Evolutionary conservation across 2,113 vertebrate genomes (phyloP), one percentile per base, ranked within the genome.

Genomic region (Emberiza fucata): DNA sequence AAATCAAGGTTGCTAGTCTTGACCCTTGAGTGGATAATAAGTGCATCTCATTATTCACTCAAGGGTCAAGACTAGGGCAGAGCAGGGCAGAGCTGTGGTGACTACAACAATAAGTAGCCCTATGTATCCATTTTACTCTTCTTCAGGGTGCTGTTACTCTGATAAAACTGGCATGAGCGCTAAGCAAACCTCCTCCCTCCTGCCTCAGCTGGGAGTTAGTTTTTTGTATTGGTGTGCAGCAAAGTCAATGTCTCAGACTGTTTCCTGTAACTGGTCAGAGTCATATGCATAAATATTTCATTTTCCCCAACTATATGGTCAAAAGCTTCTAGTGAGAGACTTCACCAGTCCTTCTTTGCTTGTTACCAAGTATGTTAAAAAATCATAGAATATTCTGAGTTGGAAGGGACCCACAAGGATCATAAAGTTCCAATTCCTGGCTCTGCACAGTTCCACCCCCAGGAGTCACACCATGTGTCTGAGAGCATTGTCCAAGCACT

Each of bases 401-500:
- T 82, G 21, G 28, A 75, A 75, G 20, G 29, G 11, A 47, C 39
- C 5, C 39, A 40, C 39, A 39, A 51, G 20, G 28, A 45, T 39
- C 20, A 60, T 31, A 28, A 40, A 68, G 40, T 28, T 60, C 28
- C 11, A 75, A 1, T 17, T 47, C n/a, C 24, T 22, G n/a, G 7
- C 31, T n/a, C 11, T 45, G 35, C 60, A 4, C 29, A 53, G 9
- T 4, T 3, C 22, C 22, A 45, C 9, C 61, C 53, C n/a, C 24
- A 73, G 20, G 16, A 68, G 16, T n/a, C 23, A 60, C 33, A 60
- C 6, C 33, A 4, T n/a, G 24, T 60, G 45, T 20, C 28, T 25
- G 10, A 60, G 24, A n/a, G 11, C 29, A 22, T 18, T 68, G 28
- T 45, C 53, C 39, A 68, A 53, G 27, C 0, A 0, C 16, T n/a